Base-by-base conservation (phyloP, 2,888 invertebrate genomes). In the Callyntrura guangdongensis region DNA sequence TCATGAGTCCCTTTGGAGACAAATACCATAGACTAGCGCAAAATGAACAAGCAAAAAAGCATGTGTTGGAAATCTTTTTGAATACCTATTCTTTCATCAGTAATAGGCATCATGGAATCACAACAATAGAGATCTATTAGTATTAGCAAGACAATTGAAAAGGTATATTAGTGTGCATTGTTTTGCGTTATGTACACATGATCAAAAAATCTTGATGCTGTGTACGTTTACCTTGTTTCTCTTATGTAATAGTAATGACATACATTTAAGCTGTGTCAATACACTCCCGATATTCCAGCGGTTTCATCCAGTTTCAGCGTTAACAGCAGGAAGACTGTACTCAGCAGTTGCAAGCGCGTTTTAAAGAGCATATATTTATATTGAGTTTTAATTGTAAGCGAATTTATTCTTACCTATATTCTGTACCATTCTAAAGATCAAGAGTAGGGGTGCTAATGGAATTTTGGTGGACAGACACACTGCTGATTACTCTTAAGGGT, bases 11-110 rank as follows among this genome's bases (percentile, higher is more conserved):
- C 36, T 14, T 69, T 8, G 77, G 25, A n/a, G 25, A 86, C 27
- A 67, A 53, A 53, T 53, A 53, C n/a, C 36, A 36, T 4, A 36
- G 36, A 36, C 53, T 59, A 69, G 36, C 36, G 27, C 69, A 56
- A 86, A 86, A 47, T 72, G 85, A 85, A 45, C 85, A 72, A 72
- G 85, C 22, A 82, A 45, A 12, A 36, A 36, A 36, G 36, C 36
- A 4, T 36, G 36, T 6, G 36, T 36, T 6, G 36, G n/a, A n/a
- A n/a, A n/a, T n/a, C n/a, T n/a, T n/a, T n/a, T n/a, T n/a, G n/a
- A n/a, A n/a, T n/a, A n/a, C n/a, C n/a, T n/a, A n/a, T n/a, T n/a
- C n/a, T n/a, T n/a, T n/a, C n/a, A n/a, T n/a, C n/a, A n/a, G n/a
- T n/a, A n/a, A n/a, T n/a, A n/a, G n/a, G n/a, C n/a, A n/a, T n/a